Percentiles rank a stretch among this genome's conserved stretches.
Evolutionary conservation across 2,797 vertebrate genomes (phyloP).

Genomic region (Adrianichthys oophorus): DNA sequence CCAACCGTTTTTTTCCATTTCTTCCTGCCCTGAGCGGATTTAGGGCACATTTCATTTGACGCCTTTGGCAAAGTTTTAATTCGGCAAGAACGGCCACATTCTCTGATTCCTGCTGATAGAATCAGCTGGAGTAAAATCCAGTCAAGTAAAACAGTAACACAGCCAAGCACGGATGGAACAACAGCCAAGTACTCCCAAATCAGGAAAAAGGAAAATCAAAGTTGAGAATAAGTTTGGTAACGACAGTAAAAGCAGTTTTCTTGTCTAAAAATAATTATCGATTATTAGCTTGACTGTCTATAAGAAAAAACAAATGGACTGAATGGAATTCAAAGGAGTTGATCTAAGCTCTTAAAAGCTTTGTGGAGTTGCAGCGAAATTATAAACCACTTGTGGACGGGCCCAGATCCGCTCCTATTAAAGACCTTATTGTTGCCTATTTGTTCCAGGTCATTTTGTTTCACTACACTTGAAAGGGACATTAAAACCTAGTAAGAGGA

Average conservation of each 20-base stretch:
- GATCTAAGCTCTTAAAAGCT: constrained; percentile 20
- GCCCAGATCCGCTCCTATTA: constrained; percentile 62
- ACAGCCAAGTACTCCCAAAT: constrained; percentile 1
- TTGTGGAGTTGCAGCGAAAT: constrained; percentile 55
- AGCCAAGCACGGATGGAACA: constrained; percentile 10
- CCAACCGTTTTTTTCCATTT: constrained; percentile 17
- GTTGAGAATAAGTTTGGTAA: background rate
- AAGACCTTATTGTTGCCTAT: constrained; percentile 76
- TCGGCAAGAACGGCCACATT: constrained; percentile 63
- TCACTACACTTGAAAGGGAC: constrained; percentile 68
- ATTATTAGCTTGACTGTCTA: background rate
- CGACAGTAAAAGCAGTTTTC: background rate
- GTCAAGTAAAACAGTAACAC: constrained; percentile 56
- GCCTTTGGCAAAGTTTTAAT: constrained; percentile 53
- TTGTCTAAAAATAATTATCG: background rate
- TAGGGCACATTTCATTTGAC: constrained; percentile 51
- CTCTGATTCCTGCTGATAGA: constrained; percentile 60
- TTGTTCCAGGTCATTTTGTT: constrained; percentile 75
- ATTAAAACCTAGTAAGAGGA: constrained; percentile 49
- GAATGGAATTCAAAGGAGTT: constrained; percentile 3
- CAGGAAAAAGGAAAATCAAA: background rate
- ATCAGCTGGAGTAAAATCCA: constrained; percentile 52
- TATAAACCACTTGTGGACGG: constrained; percentile 65
- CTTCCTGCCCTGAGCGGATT: constrained; percentile 31
- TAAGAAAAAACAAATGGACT: background rate